A percentile compares a stretch with the other conserved stretches of the same genome.
These are phyloP conservation scores for Drosophila varians DNA, from an alignment of 1,140 invertebrate species.

Conservation along the genomic window DNA sequence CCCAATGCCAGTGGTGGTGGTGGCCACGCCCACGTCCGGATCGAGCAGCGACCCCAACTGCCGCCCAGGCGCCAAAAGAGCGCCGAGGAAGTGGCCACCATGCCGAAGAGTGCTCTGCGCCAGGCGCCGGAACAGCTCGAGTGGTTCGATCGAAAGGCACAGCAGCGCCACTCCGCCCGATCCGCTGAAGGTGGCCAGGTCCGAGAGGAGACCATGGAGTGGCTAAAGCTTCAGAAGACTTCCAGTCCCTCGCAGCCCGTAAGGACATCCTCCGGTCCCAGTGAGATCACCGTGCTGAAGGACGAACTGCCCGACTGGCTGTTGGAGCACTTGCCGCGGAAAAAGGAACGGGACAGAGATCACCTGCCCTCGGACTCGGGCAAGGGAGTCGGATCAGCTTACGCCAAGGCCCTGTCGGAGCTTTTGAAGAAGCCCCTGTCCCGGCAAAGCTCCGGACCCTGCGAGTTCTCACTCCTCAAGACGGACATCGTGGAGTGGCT, in stretches of 20 bases:
- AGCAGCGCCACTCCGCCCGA: conserved; percentile 78
- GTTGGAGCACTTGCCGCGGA: conserved; percentile 74
- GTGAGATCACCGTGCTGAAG: conserved; percentile 78
- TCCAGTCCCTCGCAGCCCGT: conserved; percentile 51
- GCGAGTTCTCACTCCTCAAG: conserved; percentile 78
- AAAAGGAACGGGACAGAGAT: conserved; percentile 69
- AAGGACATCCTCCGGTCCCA: conserved; percentile 78
- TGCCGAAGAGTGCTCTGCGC: conserved; percentile 68
- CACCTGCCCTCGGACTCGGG: conserved; percentile 38
- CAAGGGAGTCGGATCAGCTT: conserved; percentile 64
- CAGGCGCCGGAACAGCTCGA: conserved; percentile 68
- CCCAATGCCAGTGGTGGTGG: not conserved
- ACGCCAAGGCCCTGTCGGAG: conserved; percentile 76
- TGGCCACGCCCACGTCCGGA: conserved; percentile 45
- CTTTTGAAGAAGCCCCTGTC: conserved; percentile 79
- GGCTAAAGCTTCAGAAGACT: conserved; percentile 70
- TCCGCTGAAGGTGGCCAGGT: conserved; percentile 79
- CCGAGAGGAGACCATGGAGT: conserved; percentile 79
- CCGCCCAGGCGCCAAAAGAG: conserved; percentile 77
- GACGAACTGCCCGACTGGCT: conserved; percentile 82
- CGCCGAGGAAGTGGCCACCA: conserved; percentile 75
- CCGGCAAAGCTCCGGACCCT: conserved; percentile 76
- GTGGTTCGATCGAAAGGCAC: conserved; percentile 80
- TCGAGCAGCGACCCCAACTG: conserved; percentile 70
- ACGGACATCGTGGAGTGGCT: conserved; percentile 83